Conservation (phyloP, 2,888 invertebrate species). For the Brachypterus glaber region DNA sequence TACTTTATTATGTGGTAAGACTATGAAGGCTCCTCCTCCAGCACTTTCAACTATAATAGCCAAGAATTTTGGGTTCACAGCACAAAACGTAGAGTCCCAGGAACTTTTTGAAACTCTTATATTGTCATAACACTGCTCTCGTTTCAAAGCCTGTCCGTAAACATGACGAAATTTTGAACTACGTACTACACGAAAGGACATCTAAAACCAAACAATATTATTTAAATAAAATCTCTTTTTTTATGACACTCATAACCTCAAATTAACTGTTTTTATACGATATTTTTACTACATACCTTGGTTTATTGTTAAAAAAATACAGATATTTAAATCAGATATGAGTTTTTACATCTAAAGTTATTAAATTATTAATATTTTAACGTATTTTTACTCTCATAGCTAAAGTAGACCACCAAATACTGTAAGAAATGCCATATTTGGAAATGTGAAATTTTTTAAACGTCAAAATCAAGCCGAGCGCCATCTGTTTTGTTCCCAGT, state of each 20-base stretch:
- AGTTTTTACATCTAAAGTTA: slow-evolving; percentile 17
- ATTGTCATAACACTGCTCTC: slow-evolving; percentile 97
- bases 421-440: slow-evolving; percentile 40
- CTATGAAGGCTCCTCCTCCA: slow-evolving; percentile 92
- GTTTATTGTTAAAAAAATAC: slow-evolving; percentile 17
- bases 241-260: no score
- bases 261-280: no score
- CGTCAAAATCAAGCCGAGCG: slow-evolving; percentile 29
- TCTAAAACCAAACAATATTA: no score
- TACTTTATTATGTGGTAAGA: slow-evolving; percentile 88
- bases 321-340: slow-evolving; percentile 24
- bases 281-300: slow-evolving; percentile 25
- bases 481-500: background rate
- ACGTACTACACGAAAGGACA: slow-evolving; percentile 95
- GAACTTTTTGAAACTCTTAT: slow-evolving; percentile 94
- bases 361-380: slow-evolving; percentile 15
- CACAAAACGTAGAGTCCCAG: slow-evolving; percentile 97
- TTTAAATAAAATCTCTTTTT: no score
- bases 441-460: slow-evolving; percentile 41
- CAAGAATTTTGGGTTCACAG: slow-evolving; percentile 95
- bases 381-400: slow-evolving; percentile 28
- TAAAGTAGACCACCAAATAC: slow-evolving; percentile 34
- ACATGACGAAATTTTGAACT: slow-evolving; percentile 98
- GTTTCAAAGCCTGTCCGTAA: slow-evolving; percentile 77
- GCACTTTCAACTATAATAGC: slow-evolving; percentile 96